phyloP scores from a whole-genome alignment of 2,113 vertebrate genomes.

The Myanophis thanlyinensis region DNA sequence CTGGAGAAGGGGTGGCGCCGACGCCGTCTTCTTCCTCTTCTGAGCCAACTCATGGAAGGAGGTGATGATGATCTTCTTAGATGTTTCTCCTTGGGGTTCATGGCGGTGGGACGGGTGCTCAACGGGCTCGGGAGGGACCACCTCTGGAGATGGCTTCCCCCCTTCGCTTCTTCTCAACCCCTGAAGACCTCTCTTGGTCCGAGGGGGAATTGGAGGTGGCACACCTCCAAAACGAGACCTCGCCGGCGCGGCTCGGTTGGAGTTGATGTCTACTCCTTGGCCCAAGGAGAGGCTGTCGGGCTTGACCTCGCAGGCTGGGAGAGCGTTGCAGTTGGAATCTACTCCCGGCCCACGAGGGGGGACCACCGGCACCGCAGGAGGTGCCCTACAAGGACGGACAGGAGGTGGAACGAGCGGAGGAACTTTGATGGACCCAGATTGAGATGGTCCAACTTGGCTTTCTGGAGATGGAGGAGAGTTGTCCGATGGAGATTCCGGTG shows the following conservation, averaged over 20 bases:
- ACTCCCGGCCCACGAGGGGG: background rate
- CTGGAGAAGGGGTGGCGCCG: slow-evolving; percentile 46
- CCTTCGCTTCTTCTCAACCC: slow-evolving; percentile 21
- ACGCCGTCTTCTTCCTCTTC: slow-evolving; percentile 72
- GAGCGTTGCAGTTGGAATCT: slow-evolving; percentile 74
- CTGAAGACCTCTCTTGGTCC: slow-evolving; percentile 46
- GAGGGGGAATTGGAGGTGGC: slow-evolving; percentile 51
- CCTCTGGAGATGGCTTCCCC: fast-evolving
- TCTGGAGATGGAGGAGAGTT: background rate
- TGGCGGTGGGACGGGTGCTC: fast-evolving
- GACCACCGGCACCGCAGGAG: background rate
- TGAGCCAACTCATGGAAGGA: slow-evolving; percentile 90
- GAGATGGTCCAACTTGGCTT: background rate
- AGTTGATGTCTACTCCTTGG: fast-evolving
- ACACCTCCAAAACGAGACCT: background rate
- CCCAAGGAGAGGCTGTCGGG: fast-evolving
- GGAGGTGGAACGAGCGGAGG: background rate
- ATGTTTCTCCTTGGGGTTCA: slow-evolving; percentile 15
- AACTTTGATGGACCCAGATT: fast-evolving
- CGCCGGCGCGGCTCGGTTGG: fast-evolving
- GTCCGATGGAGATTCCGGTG: slow-evolving; percentile 18
- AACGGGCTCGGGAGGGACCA: background rate
- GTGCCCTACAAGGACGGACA: background rate
- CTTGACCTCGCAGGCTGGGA: background rate
- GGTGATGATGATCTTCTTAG: slow-evolving; percentile 78